Evolutionary conservation across 1,140 invertebrate genomes (phyloP).

Genomic region (Drosophila athabasca): DNA sequence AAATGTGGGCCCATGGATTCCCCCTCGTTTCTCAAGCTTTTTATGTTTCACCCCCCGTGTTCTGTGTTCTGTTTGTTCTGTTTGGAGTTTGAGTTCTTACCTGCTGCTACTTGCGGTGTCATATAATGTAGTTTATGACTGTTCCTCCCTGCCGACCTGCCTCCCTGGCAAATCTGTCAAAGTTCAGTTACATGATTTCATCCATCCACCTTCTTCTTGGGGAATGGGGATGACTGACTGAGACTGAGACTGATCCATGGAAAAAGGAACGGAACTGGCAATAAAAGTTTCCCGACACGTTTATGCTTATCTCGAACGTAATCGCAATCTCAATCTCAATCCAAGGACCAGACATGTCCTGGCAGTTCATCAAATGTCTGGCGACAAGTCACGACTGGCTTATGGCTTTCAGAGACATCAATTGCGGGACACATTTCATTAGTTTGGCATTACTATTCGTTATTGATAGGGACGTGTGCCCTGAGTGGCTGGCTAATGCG

Average conservation of each 20-base stretch:
- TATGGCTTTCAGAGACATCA: conserved; percentile 38
- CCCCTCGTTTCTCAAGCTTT: conserved; percentile 4
- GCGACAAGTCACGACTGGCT: conserved; percentile 52
- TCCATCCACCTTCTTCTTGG: too few relatives aligned
- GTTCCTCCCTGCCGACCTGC: background rate
- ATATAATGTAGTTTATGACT: conserved; percentile 61
- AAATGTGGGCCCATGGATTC: conserved; percentile 44
- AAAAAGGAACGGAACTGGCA: conserved; percentile 32
- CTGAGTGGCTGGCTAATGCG: conserved; percentile 1
- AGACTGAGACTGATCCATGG: too few relatives aligned
- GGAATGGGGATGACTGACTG: too few relatives aligned
- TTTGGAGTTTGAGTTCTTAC: too few relatives aligned
- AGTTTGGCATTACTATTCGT: conserved; percentile 31
- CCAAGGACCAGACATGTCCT: conserved; percentile 12
- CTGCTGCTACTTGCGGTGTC: conserved; percentile 14
- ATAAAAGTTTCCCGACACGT: conserved; percentile 71
- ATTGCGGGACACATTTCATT: conserved; percentile 51
- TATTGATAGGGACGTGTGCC: conserved; percentile 36
- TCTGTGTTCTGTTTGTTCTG: background rate
- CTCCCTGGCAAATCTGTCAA: conserved; percentile 41
- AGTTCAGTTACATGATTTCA: conserved; percentile 50
- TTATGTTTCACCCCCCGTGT: background rate
- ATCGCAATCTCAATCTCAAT: conserved; percentile 31
- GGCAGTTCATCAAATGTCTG: conserved; percentile 70
- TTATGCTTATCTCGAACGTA: conserved; percentile 51